Percentiles rank a stretch among this genome's conserved stretches.
These are phyloP conservation scores for Phainopepla nitens DNA, from an alignment of 2,113 vertebrate species.

Conservation along the genomic window DNA sequence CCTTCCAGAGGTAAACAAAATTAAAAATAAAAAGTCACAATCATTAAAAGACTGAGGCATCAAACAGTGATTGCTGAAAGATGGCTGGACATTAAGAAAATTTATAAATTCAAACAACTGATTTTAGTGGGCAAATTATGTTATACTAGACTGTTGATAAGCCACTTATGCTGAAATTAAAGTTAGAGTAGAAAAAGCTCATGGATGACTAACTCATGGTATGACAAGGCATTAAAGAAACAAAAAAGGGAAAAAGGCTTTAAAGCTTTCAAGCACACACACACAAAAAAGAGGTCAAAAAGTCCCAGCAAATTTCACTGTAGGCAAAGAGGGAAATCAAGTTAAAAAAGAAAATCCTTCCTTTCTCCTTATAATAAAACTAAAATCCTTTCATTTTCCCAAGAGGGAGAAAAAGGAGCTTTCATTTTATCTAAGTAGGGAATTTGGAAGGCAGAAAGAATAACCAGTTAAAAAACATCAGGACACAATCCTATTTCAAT, in stretches of 20 bases:
- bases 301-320: neutral
- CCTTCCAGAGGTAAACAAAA: slow-evolving; percentile 70
- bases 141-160: neutral
- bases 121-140: neutral
- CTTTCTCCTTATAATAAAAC: neutral
- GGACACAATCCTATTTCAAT: neutral
- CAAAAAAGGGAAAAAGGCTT: neutral
- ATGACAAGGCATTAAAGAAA: neutral
- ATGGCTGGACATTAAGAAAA: neutral
- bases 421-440: neutral
- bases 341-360: neutral
- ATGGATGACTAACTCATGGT: neutral
- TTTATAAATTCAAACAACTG: neutral
- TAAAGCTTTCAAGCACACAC: neutral
- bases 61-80: neutral
- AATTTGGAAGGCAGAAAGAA: neutral
- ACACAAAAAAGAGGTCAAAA: neutral
- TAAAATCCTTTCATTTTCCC: neutral
- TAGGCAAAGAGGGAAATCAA: neutral
- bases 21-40: neutral
- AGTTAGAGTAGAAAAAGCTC: neutral
- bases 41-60: neutral
- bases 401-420: neutral
- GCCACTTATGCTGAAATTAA: neutral
- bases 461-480: neutral